These are phyloP conservation scores for Meloidogyne floridensis DNA, from an alignment of 1,140 invertebrate genomes.

Conservation along the genomic window DNA sequence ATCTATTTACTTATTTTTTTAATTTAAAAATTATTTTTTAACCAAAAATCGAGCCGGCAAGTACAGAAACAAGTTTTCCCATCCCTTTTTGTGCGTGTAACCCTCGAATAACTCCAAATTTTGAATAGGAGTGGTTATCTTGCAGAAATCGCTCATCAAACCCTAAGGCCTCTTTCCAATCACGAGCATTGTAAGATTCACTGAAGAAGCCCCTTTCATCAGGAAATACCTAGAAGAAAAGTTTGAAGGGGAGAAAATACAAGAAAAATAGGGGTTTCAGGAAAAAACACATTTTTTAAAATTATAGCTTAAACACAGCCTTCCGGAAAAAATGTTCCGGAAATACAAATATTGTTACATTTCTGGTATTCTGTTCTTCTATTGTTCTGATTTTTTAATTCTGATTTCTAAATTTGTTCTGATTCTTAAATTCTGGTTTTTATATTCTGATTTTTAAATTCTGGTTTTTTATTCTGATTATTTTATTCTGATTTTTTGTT, in stretches of 20 bases:
- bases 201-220: conserved; percentile 64
- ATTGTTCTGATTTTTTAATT: not conserved
- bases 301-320: not conserved
- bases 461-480: not conserved
- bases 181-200: conserved; percentile 60
- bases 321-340: not conserved
- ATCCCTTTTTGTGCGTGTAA: conserved; percentile 63
- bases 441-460: not conserved
- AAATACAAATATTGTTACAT: not conserved
- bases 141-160: conserved; percentile 58
- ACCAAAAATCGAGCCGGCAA: conserved; percentile 14
- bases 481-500: not conserved
- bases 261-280: not conserved
- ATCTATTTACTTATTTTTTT: conserved; percentile 34
- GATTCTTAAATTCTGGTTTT: too few relatives aligned
- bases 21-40: not conserved
- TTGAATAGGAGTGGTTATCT: conserved; percentile 66
- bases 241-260: not conserved
- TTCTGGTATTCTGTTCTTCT: not conserved
- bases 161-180: conserved; percentile 53
- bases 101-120: conserved; percentile 63
- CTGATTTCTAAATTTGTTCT: too few relatives aligned
- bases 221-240: conserved; percentile 50
- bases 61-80: conserved; percentile 63
- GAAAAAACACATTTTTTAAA: not conserved